Base-by-base conservation (phyloP, 2,113 vertebrate genomes). In the Copsychus sechellarum region DNA sequence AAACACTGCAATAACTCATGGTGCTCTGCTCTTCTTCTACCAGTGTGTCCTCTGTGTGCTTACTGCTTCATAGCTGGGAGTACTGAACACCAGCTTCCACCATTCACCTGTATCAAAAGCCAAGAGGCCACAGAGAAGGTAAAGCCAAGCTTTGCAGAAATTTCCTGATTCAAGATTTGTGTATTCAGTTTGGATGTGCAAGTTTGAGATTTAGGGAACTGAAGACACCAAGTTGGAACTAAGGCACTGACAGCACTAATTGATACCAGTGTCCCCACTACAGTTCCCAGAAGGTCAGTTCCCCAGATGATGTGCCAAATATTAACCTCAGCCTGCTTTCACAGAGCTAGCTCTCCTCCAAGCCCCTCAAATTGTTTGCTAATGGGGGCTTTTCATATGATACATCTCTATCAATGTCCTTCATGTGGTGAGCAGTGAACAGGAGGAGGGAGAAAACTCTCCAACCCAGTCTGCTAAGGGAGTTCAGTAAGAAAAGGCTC, bases 21-120 rank as follows among this genome's bases (percentile, higher is more conserved):
- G 21, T 22, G 21, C 38, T 23, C 28, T 65, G 21, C 38, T 23
- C 28, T 61, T 65, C 71, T 81, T 34, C 48, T 61, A 20, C 28
- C 23, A 67, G 18, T 0, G 0, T 9, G 33, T 26, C 31, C 31
- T 57, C 7, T 21, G 14, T 36, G 11, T 54, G 14, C 38, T 74
- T 64, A 54, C 25, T 87, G 45, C n/a, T n/a, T 65, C 61, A 14
- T n/a, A 33, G 23, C 18, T 40, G 21, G 11, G 74, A 60, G 25
- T 20, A 69, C 1, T 40, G 53, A 80, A 65, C 26, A 67, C 13
- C 45, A 60, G 3, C 12, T 91, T 82, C 53, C 50, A 79, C 9
- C 18, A 43, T 50, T 45, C 25, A 53, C 26, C 8, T 20, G 11
- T 28, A 73, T 25, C 11, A 25, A 65, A 80, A 65, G 8, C 57